Evolutionary conservation across 2,888 invertebrate genomes (phyloP).

Genomic region (Linnaemya tessellans): DNA sequence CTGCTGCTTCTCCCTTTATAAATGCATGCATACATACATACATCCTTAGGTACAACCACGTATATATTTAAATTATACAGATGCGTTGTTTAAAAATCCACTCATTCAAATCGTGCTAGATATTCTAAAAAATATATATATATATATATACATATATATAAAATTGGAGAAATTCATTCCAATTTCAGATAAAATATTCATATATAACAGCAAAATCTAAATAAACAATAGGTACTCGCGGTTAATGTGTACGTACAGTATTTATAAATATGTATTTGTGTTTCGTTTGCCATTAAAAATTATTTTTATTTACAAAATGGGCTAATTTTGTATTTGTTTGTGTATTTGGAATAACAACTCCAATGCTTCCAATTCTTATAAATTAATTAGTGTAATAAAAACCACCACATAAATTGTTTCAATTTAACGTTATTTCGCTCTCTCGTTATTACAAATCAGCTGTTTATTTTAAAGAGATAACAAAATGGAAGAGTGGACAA

Average conservation of each 20-base stretch:
- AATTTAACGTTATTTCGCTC: not conserved
- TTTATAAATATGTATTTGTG: too few species aligned
- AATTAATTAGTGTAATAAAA: not conserved
- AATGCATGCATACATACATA: not conserved
- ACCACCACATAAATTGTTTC: not conserved
- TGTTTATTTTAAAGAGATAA: not conserved
- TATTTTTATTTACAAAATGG: too few species aligned
- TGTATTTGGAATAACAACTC: not conserved
- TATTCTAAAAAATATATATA: not conserved
- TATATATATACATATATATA: too few species aligned
- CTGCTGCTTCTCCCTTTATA: not conserved
- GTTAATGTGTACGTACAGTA: too few species aligned
- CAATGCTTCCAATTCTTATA: not conserved
- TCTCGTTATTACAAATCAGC: slow-evolving; percentile 8
- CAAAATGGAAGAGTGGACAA: not conserved
- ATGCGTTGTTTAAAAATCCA: not conserved
- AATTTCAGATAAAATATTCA: too few species aligned
- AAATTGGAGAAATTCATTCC: too few species aligned
- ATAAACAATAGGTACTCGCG: too few species aligned
- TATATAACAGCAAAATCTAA: too few species aligned
- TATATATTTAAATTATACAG: not conserved
- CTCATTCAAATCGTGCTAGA: not conserved
- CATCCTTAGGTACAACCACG: not conserved
- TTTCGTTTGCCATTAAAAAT: too few species aligned
- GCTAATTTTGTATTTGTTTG: too few species aligned